Evolutionary conservation across 1,140 invertebrate species (phyloP), one percentile per base, ranked within the genome.

Genomic region (Drosophila nigrodunni): DNA sequence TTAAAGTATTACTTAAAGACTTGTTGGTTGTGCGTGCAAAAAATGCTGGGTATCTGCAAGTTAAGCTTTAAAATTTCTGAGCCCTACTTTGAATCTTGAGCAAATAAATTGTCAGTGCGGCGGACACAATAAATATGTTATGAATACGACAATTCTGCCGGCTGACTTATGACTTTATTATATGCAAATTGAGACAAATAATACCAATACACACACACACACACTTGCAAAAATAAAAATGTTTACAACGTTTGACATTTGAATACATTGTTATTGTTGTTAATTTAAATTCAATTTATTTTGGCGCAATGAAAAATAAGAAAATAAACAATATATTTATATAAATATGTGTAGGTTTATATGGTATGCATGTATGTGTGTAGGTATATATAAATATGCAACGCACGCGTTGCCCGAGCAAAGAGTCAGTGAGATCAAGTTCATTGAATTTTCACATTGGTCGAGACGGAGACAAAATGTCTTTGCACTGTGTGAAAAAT

Each of bases 151-250:
- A 87, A 88, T 87, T 88, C 6, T 83, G 74, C 66, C 69, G 67
- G 46, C 67, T 88, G 82, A 88, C 86, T 87, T 87, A 83, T 80
- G 80, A 83, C 80, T 88, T 88, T 83, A 89, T 83, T 80, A 88
- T 85, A 88, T 83, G 83, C 83, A 88, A 87, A 88, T 87, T 87
- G 80, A 80, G 79, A 82, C 80, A 83, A 82, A 88, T 75, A 80
- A 70, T 43, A 72, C 25, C 25, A 74, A 57, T 2, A 39, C 15
- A 67, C 50, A 80, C 61, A 77, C 15, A 49, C 15, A 61, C 21
- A 60, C 58, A 46, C 41, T 49, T 39, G 34, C 18, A 21, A 21
- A 21, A 21, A 21, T 21, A 13, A 18, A 35, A 46, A 65, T 79
- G 76, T 82, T 86, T 79, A 87, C 80, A 88, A 59, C 46, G 39